Base-by-base conservation (phyloP, 2,797 vertebrate genomes). In the Morelia viridis region DNA sequence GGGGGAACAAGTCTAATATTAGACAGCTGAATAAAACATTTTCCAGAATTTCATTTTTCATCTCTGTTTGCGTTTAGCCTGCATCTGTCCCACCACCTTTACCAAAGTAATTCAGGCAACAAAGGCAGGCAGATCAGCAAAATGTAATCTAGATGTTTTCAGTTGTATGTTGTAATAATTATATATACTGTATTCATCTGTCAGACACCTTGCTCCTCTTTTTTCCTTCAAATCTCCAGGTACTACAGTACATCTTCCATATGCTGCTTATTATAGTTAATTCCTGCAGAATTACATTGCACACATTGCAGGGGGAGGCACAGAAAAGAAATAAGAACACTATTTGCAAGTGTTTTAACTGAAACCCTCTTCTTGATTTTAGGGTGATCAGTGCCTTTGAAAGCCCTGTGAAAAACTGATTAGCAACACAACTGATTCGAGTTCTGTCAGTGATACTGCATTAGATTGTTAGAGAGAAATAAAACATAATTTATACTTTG, bases 371-470 rank as follows among this genome's bases (percentile, higher is more conserved):
- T 88, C 58, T 64, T 92, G 87, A 91, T 64, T 85, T 17, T 91
- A 35, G 83, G 62, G 71, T 22, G 85, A 91, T 91, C 62, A 60
- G 56, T 87, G 53, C 53, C 91, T 87, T 41, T 89, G 60, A 85
- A 89, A 61, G 61, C 15, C 91, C 50, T 85, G 31, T 65, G 61
- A 85, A 84, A 87, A 60, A 89, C 89, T 68, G 91, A 92, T 85
- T 92, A 92, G 31, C 85, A 64, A 46, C 64, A 65, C 90, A 92
- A 92, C 41, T 87, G 85, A 90, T 90, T 90, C 83, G 58, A 87
- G 85, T 60, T 90, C 58, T 80, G 65, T 88, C 64, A 90, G 65
- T 87, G 68, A 90, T 85, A 64, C 83, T 92, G 41, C 50, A 57
- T 3, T 19, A 41, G 83, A 56, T 92, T 50, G 80, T 85, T 46